Evolutionary conservation across 2,113 vertebrate species (phyloP), one percentile per base, ranked within the genome.

Genomic region (Melanotaenia duboulayi): DNA sequence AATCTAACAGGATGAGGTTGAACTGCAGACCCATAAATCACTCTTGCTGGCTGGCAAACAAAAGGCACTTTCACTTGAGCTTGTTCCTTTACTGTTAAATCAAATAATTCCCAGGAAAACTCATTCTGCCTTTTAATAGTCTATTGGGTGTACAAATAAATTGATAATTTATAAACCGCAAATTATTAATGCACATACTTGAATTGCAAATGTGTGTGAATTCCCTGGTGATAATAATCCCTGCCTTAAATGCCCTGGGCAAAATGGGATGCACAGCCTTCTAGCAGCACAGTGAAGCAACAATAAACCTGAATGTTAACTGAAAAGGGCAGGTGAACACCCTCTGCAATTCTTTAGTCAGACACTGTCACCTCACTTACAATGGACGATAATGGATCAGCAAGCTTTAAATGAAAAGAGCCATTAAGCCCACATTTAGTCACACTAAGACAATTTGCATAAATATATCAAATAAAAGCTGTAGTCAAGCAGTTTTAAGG

Each of bases 1-100:
- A 81, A 89, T 88, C 58, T 59, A 40, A 48, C 17, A 81, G 62
- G 52, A 76, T 72, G 63, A 82, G 40, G 56, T 37, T 32, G 55
- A 55, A 80, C 80, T 46, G 32, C 35, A 68, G 42, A 48, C 50
- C 32, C 44, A 80, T 86, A 74, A 88, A 90, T 91, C 78, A 77
- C 50, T 62, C 22, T 5, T 17, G 56, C 20, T 37, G 61, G 46
- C 75, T 56, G 52, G 69, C 80, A 76, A 82, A 78, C 79, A 87
- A 76, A 74, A 72, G 19, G 11, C 14, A 22, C 48, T 65, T 78
- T 59, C 39, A 7, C 25, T 63, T 2, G 1, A 25, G 65, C 62
- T 68, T 69, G 22, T 60, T 67, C 55, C 70, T 78, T 32, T 19
- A 76, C 67, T 59, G 24, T 39, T 52, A 52, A 48, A 17, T 71